Base-by-base conservation (phyloP, 1,140 invertebrate genomes). In the Drosophila kepulauana region DNA sequence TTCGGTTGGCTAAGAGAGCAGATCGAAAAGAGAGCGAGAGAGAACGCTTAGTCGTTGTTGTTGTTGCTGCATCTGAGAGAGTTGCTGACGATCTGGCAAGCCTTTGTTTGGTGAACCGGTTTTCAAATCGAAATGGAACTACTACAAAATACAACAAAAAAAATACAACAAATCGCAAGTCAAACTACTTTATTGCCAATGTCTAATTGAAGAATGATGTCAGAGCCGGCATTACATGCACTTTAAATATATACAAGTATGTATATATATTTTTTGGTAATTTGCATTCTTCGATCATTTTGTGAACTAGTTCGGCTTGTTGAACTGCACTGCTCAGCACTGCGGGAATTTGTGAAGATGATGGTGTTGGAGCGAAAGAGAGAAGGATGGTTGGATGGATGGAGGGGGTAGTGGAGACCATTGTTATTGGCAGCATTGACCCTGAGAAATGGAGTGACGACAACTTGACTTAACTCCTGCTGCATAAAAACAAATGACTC, bases 351-450 rank as follows among this genome's bases (percentile, higher is more conserved):
- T 51, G 3, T 25, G 20, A 25, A 25, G 20, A 25, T 25, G 20
- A 25, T 25, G 20, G 20, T 25, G 20, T 25, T 25, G 20, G 20
- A 25, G 20, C 20, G 20, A 25, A 25, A 25, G 20, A 25, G 20
- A 25, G 20, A 3, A 25, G 20, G 20, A 20, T 7, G 30, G 30
- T 1, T 33, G 30, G 30, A 2, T 8, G 15, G 10, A n/a, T 33
- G 15, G 41, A 16, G 51, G 4, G 51, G 30, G 51, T n/a, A 15
- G 25, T 33, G 25, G 15, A 71, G 48, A 35, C 25, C 43, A 72
- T 65, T 65, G 68, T 76, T 76, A 66, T 71, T 66, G 63, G 58
- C 74, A 81, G 57, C 79, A 78, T 81, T 82, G 79, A 82, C 79
- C 75, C 69, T 82, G 79, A 82, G 51, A 78, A 70, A 66, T 68